Conservation (phyloP, 2,888 invertebrate species). For the Hecatera dysodea region DNA sequence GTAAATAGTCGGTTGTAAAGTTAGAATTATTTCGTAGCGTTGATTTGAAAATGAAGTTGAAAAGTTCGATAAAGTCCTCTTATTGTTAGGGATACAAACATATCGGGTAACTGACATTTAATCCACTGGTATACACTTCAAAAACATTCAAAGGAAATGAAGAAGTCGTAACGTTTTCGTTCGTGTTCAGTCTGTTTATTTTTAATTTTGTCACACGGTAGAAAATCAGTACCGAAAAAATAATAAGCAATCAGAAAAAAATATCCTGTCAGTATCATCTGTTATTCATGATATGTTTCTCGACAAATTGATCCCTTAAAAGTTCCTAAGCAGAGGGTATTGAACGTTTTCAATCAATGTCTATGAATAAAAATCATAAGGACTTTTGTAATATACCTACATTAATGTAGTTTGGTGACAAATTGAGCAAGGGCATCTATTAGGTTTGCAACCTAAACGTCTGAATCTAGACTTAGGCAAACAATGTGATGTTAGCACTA, state of each 20-base stretch:
- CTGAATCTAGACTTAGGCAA: constrained; percentile 71
- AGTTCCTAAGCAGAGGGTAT: constrained; percentile 66
- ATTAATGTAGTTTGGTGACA: constrained; percentile 46
- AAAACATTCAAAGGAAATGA: neutral
- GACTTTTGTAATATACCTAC: constrained; percentile 54
- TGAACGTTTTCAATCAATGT: constrained; percentile 65
- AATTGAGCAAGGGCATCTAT: constrained; percentile 58
- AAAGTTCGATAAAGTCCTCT: constrained; percentile 57
- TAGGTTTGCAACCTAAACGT: constrained; percentile 65
- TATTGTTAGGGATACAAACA: constrained; percentile 52
- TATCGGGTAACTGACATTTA: constrained; percentile 35
- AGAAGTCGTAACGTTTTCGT: neutral
- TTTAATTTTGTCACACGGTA: too few species aligned
- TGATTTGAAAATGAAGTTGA: constrained; percentile 62
- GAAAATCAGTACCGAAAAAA: neutral
- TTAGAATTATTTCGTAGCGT: constrained; percentile 55
- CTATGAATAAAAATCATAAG: constrained; percentile 49
- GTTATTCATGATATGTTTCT: constrained; percentile 51
- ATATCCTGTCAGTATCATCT: neutral
- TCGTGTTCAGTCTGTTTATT: neutral
- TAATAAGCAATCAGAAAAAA: neutral
- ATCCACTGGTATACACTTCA: neutral
- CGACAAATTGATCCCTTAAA: constrained; percentile 53
- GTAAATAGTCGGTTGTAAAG: constrained; percentile 76
- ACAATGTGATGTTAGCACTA: constrained; percentile 81